A percentile compares a stretch with the other conserved stretches of the same genome.
These are phyloP conservation scores for Chloroclysta siterata DNA, from an alignment of 2,888 invertebrate species.

Conservation along the genomic window DNA sequence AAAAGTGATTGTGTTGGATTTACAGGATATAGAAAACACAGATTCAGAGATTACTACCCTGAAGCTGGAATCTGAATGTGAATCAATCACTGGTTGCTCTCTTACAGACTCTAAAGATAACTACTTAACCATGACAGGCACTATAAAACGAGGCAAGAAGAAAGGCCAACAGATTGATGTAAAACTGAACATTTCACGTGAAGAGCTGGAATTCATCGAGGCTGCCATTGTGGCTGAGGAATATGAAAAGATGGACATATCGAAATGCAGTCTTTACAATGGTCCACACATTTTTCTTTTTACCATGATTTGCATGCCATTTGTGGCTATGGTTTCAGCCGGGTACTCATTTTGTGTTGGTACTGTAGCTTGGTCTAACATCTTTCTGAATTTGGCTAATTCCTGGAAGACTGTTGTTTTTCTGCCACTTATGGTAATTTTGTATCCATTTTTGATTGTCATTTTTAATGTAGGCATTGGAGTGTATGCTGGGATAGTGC, in stretches of 20 bases:
- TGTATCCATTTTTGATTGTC: constrained; percentile 89
- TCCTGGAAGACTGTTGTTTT: constrained; percentile 87
- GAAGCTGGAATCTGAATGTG: constrained; percentile 71
- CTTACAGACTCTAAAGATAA: constrained; percentile 84
- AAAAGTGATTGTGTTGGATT: constrained; percentile 86
- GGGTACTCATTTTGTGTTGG: constrained; percentile 90
- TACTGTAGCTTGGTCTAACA: constrained; percentile 91
- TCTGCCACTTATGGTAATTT: constrained; percentile 87
- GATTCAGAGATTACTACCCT: constrained; percentile 74
- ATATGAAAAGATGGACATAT: constrained; percentile 83
- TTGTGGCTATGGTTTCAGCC: constrained; percentile 87
- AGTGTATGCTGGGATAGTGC: constrained; percentile 87
- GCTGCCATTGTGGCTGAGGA: constrained; percentile 86
- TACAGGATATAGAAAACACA: constrained; percentile 68
- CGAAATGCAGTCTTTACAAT: constrained; percentile 82
- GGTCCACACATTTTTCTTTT: constrained; percentile 88
- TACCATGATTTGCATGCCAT: constrained; percentile 87
- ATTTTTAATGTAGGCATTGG: constrained; percentile 87
- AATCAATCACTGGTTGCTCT: constrained; percentile 82
- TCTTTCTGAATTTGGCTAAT: constrained; percentile 88
- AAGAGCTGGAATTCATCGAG: constrained; percentile 88
- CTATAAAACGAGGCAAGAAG: constrained; percentile 89
- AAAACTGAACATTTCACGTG: constrained; percentile 88
- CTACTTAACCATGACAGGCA: constrained; percentile 89
- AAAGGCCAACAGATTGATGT: constrained; percentile 90